These are phyloP conservation scores for Nebria salina DNA, from an alignment of 2,888 invertebrate genomes.

Conservation along the genomic window DNA sequence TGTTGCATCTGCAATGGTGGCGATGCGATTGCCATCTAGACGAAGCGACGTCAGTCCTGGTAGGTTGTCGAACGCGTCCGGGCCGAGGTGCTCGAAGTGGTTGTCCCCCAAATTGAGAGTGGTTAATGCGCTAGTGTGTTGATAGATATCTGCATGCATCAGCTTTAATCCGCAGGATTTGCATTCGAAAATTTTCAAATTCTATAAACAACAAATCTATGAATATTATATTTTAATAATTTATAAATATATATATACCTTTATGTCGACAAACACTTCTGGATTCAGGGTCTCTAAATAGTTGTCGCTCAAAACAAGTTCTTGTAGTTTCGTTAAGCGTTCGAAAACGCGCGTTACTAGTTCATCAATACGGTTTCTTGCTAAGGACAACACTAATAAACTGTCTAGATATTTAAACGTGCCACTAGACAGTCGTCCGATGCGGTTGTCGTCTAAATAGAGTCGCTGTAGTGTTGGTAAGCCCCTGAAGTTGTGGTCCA, in stretches of 20 bases:
- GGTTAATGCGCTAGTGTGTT: slow-evolving; percentile 73
- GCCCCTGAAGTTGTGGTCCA: slow-evolving; percentile 79
- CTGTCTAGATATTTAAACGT: slow-evolving; percentile 77
- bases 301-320: slow-evolving; percentile 78
- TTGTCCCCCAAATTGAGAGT: slow-evolving; percentile 82
- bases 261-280: slow-evolving; percentile 78
- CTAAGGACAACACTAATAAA: slow-evolving; percentile 72
- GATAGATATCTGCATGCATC: slow-evolving; percentile 81
- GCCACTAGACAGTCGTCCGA: slow-evolving; percentile 80
- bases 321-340: slow-evolving; percentile 72
- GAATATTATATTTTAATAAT: background rate
- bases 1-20: slow-evolving; percentile 73
- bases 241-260: slow-evolving; percentile 57
- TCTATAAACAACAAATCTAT: slow-evolving; percentile 64
- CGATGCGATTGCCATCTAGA: slow-evolving; percentile 79
- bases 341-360: slow-evolving; percentile 76
- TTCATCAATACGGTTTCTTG: slow-evolving; percentile 74
- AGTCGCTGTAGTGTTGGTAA: slow-evolving; percentile 75
- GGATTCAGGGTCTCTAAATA: slow-evolving; percentile 74
- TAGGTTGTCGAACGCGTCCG: slow-evolving; percentile 75
- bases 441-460: slow-evolving; percentile 79
- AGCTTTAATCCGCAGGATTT: slow-evolving; percentile 75
- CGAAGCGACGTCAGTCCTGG: slow-evolving; percentile 70
- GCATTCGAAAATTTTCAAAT: slow-evolving; percentile 76
- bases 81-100: slow-evolving; percentile 73